Evolutionary conservation across 2,888 invertebrate species (phyloP).

Genomic region (Drosophila leonis): DNA sequence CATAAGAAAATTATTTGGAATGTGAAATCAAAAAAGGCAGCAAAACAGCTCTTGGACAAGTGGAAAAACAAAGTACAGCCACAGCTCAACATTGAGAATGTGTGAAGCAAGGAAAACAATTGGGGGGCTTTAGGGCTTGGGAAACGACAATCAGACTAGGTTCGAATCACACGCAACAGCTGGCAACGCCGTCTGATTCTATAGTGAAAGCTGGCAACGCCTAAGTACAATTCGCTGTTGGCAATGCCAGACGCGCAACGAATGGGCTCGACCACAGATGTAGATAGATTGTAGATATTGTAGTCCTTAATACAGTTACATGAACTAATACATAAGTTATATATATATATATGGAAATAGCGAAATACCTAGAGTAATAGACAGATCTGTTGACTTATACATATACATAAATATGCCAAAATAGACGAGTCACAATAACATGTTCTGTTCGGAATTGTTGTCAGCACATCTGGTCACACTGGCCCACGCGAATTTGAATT

Average conservation of each 20-base stretch:
- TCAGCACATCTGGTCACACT: constrained; percentile 26
- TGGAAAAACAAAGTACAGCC: constrained; percentile 8
- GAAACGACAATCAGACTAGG: background rate
- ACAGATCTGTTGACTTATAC: constrained; percentile 67
- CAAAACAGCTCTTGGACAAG: constrained; percentile 11
- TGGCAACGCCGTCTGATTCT: constrained; percentile 30
- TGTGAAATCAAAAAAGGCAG: constrained; percentile 4
- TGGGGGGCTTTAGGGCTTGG: no score
- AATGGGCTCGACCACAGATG: constrained; percentile 31
- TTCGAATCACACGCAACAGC: constrained; percentile 4
- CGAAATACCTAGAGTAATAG: constrained; percentile 56
- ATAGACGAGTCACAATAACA: constrained; percentile 4
- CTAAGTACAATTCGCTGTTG: constrained; percentile 28
- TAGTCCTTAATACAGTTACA: constrained; percentile 12
- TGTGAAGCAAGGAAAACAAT: background rate
- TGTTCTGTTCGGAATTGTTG: constrained; percentile 19
- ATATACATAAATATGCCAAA: constrained; percentile 66
- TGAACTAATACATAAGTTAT: constrained; percentile 19
- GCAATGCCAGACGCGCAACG: constrained; percentile 28
- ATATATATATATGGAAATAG: constrained; percentile 11
- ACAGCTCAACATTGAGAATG: background rate
- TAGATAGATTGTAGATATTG: background rate
- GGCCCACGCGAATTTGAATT: constrained; percentile 19
- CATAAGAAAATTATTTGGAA: constrained; percentile 19
- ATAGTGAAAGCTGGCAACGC: constrained; percentile 51